phyloP scores from a whole-genome alignment of 2,797 vertebrate genomes.

The Sarcophilus harrisii region DNA sequence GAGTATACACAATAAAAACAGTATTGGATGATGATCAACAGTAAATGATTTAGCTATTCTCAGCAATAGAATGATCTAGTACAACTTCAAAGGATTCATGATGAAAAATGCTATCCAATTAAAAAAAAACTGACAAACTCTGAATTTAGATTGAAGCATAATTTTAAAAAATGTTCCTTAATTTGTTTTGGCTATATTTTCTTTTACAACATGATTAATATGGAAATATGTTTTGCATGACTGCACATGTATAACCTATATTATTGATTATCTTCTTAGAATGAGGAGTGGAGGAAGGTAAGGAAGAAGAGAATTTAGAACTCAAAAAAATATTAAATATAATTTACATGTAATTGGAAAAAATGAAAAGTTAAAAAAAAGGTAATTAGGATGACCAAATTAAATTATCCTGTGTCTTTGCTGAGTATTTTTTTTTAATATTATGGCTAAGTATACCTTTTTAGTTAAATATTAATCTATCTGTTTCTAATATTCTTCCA shows the following conservation, averaged over 20 bases:
- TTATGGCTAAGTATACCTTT: neutral
- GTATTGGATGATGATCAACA: neutral
- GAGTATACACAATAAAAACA: neutral
- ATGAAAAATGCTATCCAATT: neutral
- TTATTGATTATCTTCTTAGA: neutral
- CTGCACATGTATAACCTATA: neutral
- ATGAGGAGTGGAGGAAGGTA: neutral
- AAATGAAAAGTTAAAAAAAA: neutral
- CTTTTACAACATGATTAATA: neutral
- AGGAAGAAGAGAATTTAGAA: neutral
- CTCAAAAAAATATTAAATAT: neutral
- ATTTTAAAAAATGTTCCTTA: neutral
- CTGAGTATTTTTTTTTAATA: neutral
- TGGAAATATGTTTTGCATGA: neutral
- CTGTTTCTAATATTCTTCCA: neutral
- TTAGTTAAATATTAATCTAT: neutral
- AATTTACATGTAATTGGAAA: neutral
- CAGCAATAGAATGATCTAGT: neutral
- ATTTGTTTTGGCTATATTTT: neutral
- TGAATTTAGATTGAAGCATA: neutral
- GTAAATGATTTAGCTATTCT: neutral
- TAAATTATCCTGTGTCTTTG: neutral
- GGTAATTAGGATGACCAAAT: neutral
- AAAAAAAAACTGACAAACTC: neutral
- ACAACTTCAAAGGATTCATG: neutral